These are phyloP conservation scores for Aricia artaxerxes DNA, from an alignment of 2,888 invertebrate genomes.

Conservation along the genomic window DNA sequence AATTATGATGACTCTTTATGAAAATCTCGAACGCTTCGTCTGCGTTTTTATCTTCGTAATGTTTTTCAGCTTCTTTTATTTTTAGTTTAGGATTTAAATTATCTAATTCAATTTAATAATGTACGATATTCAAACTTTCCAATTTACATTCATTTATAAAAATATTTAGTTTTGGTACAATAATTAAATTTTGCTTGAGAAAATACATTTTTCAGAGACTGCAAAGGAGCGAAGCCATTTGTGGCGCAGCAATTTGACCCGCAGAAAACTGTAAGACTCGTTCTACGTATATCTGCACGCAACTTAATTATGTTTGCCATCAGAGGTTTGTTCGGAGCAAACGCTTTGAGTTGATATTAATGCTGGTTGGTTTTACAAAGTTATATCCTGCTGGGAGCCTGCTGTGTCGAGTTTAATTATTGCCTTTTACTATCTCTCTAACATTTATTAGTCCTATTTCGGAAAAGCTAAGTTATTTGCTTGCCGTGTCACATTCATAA, in stretches of 20 bases:
- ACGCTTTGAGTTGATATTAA: conserved; percentile 35
- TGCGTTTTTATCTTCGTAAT: neutral
- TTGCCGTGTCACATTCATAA: neutral
- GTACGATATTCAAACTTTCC: too few species aligned
- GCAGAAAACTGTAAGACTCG: conserved; percentile 54
- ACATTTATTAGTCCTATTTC: conserved; percentile 18
- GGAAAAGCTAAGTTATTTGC: neutral
- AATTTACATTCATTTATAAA: too few species aligned
- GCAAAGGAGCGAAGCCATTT: neutral
- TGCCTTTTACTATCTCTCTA: conserved; percentile 3
- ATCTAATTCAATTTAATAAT: neutral
- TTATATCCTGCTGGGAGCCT: conserved; percentile 32
- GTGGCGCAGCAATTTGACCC: conserved; percentile 37
- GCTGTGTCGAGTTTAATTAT: conserved; percentile 34
- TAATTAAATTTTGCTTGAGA: neutral
- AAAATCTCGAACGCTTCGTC: neutral
- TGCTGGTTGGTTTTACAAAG: conserved; percentile 34
- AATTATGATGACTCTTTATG: conserved; percentile 3
- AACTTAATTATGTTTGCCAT: conserved; percentile 52
- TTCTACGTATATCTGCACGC: conserved; percentile 41
- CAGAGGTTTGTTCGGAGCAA: conserved; percentile 35
- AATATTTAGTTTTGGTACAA: too few species aligned
- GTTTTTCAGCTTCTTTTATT: neutral
- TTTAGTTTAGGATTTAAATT: neutral
- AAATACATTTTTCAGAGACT: neutral